These are phyloP conservation scores for Chelonoidis abingdonii DNA, from an alignment of 2,113 vertebrate genomes.

Conservation along the genomic window DNA sequence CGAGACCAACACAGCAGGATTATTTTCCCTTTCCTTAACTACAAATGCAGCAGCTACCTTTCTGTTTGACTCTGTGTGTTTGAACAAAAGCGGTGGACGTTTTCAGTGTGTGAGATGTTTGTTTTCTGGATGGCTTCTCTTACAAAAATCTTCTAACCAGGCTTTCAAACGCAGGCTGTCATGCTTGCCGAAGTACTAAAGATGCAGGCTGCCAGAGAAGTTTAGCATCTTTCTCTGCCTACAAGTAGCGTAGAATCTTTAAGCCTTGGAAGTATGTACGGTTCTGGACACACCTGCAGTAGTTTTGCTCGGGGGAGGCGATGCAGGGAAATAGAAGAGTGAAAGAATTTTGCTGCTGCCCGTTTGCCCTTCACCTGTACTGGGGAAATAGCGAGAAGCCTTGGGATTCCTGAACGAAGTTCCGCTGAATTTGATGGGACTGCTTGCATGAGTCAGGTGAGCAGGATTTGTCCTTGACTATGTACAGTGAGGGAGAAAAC, in stretches of 20 bases:
- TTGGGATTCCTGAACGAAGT: neutral
- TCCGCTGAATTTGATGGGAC: neutral
- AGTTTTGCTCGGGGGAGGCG: neutral
- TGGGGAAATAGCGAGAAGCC: neutral
- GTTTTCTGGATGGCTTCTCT: constrained; percentile 31
- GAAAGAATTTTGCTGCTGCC: neutral
- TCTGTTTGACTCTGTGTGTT: constrained; percentile 27
- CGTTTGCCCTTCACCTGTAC: neutral
- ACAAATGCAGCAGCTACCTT: neutral
- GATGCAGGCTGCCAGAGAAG: neutral
- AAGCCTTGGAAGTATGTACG: neutral
- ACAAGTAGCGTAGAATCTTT: constrained; percentile 18
- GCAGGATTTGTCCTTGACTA: neutral
- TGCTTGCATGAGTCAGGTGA: neutral
- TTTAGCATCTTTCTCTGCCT: neutral
- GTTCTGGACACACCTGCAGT: constrained; percentile 14
- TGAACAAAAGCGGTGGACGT: neutral
- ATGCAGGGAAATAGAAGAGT: neutral
- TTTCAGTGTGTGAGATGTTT: constrained; percentile 36
- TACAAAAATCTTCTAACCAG: constrained; percentile 26
- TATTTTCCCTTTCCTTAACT: neutral
- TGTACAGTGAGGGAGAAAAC: neutral
- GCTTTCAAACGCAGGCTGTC: constrained; percentile 27
- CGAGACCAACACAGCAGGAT: neutral
- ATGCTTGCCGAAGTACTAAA: constrained; percentile 24